A percentile compares a stretch with the other conserved stretches of the same genome.
These are phyloP conservation scores for Abscondita cerata DNA, from an alignment of 2,888 invertebrate species.

Conservation along the genomic window DNA sequence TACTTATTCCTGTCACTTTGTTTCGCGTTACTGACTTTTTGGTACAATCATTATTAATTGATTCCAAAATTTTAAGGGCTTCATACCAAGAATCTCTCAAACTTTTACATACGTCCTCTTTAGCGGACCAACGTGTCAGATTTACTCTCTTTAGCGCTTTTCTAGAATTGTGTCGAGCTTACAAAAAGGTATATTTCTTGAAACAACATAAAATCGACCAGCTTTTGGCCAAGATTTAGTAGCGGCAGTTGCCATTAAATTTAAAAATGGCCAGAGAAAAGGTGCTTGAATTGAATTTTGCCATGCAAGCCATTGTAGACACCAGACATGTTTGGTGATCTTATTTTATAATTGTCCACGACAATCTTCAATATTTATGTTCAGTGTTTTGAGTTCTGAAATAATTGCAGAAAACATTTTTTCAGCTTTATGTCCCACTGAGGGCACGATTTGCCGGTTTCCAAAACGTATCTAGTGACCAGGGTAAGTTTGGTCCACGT, in stretches of 20 bases:
- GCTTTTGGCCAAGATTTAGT: too few relatives aligned
- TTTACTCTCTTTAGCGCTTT: constrained; percentile 44
- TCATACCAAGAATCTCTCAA: constrained; percentile 37
- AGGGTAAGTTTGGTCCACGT: too few relatives aligned
- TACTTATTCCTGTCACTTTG: constrained; percentile 34
- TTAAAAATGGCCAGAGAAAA: constrained; percentile 39
- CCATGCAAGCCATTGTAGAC: constrained; percentile 35
- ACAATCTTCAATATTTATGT: too few relatives aligned
- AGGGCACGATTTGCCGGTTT: too few relatives aligned
- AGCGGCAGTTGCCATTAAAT: constrained; percentile 36
- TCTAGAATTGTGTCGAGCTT: constrained; percentile 39
- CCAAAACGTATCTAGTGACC: too few relatives aligned
- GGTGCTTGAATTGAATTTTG: constrained; percentile 20
- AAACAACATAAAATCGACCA: too few relatives aligned
- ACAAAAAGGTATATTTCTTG: constrained; percentile 13
- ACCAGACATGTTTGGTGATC: too few relatives aligned
- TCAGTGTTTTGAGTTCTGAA: too few relatives aligned
- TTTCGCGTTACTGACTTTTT: constrained; percentile 43
- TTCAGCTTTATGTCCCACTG: too few relatives aligned
- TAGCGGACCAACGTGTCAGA: constrained; percentile 48
- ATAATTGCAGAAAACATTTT: too few relatives aligned
- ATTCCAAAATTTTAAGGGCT: constrained; percentile 37
- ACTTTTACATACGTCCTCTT: constrained; percentile 38
- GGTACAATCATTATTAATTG: constrained; percentile 40
- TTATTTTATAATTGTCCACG: too few relatives aligned